Evolutionary conservation across 2,113 vertebrate species (phyloP), one percentile per base, ranked within the genome.

Genomic region (Archocentrus centrarchus): DNA sequence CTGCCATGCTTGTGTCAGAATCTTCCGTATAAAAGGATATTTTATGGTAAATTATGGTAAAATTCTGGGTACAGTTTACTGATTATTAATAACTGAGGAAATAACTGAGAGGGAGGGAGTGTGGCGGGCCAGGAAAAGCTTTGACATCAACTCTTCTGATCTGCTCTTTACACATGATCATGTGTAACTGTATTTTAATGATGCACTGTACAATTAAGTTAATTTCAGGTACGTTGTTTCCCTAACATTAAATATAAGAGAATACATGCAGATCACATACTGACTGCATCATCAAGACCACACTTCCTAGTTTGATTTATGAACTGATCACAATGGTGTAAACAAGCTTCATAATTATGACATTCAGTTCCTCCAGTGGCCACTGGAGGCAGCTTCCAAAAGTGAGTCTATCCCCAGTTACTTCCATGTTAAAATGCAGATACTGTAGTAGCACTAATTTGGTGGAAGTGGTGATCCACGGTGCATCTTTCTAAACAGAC

Each of bases 381-480:
- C 44, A 50, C 44, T 50, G 44, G 14, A 15, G 44, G 14, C 44
- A 15, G 39, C 22, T 66, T 66, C 39, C 63, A 44, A 66, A 47
- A 41, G 7, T 66, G 63, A 17, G n/a, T 24, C n/a, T 24, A 22
- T 66, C 37, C 39, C 39, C 15, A 44, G 24, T 0, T 66, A 7
- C 13, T 27, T 27, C 27, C 27, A 3, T 66, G 11, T 39, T 66
- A 66, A 30, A 30, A 30, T 5, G 30, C 30, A 30, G 30, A 30
- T 30, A 30, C 30, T 30, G 30, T 30, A 4, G 3, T 30, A 30
- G 30, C 30, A 4, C 30, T 5, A 10, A 39, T 39, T 39, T 39
- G 4, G 13, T 14, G 22, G 10, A 27, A 47, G 0, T 27, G 5
- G 41, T 11, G 41, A 68, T 0, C 1, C 0, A 27, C 27, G 17